Evolutionary conservation across 2,888 invertebrate species (phyloP).

Genomic region (Pristionchus exspectatus): DNA sequence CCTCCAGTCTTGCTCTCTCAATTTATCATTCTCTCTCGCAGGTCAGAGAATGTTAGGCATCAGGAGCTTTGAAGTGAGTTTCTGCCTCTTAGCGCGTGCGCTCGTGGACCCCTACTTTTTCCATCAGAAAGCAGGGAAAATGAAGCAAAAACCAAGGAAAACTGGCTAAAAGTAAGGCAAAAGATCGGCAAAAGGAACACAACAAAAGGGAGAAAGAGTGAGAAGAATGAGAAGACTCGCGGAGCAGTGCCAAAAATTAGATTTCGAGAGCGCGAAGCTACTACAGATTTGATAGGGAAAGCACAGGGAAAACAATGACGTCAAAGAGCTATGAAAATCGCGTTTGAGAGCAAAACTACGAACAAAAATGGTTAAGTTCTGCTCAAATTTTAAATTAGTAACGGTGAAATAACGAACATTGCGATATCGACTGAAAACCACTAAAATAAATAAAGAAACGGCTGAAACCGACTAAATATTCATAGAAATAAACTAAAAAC

Average conservation of each 20-base stretch:
- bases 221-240: constrained; percentile 16
- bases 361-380: no score
- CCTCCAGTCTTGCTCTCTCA: not conserved
- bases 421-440: no score
- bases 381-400: no score
- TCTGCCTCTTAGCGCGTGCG: not conserved
- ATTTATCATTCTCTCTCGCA: not conserved
- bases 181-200: not conserved
- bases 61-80: not conserved
- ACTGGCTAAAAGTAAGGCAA: not conserved
- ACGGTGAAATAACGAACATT: no score
- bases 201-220: constrained; percentile 28
- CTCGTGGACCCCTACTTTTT: not conserved
- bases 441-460: no score
- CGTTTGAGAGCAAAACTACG: not conserved
- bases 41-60: not conserved
- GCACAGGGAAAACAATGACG: not conserved
- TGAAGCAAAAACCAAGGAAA: not conserved
- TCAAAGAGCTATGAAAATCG: not conserved
- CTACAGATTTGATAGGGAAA: constrained; percentile 24
- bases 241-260: not conserved
- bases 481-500: no score
- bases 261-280: not conserved
- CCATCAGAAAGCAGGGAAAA: not conserved
- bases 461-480: no score